Percentiles rank a stretch among this genome's conserved stretches.
phyloP scores from a whole-genome alignment of 2,113 vertebrate genomes.

The Oreochromis tanganicae region DNA sequence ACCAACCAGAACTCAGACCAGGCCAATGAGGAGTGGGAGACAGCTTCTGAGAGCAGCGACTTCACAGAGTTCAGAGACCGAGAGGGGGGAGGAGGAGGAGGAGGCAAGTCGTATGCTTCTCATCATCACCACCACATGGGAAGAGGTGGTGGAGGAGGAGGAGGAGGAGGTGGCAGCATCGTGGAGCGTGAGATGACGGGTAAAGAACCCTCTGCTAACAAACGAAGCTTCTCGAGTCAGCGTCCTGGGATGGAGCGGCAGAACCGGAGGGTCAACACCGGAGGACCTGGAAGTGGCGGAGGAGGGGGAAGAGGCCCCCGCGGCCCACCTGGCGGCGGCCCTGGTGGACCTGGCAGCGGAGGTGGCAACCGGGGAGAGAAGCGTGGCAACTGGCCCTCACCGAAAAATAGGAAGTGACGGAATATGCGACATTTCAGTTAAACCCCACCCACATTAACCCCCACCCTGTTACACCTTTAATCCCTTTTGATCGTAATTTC shows the following conservation, averaged over 20 bases:
- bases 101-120: constrained; percentile 59
- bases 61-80: constrained; percentile 85
- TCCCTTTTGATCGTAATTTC: constrained; percentile 39
- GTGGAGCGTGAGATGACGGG: constrained; percentile 70
- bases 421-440: constrained; percentile 56
- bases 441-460: constrained; percentile 33
- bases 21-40: constrained; percentile 94
- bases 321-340: constrained; percentile 63
- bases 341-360: constrained; percentile 64
- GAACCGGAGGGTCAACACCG: constrained; percentile 77
- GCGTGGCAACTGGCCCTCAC: constrained; percentile 86
- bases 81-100: constrained; percentile 58
- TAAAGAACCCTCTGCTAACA: constrained; percentile 76
- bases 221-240: constrained; percentile 91
- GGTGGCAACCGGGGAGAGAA: constrained; percentile 73
- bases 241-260: constrained; percentile 88
- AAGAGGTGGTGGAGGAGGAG: constrained; percentile 44
- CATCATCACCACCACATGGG: constrained; percentile 71
- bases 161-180: constrained; percentile 52
- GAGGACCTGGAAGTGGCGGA: constrained; percentile 70
- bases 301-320: constrained; percentile 69
- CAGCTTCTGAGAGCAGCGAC: constrained; percentile 90
- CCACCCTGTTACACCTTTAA: constrained; percentile 16
- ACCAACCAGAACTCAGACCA: constrained; percentile 94
- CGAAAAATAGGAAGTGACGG: constrained; percentile 83